Percentiles rank a stretch among this genome's conserved stretches.
These are phyloP conservation scores for Agrotis ipsilon DNA, from an alignment of 2,888 invertebrate species.

Conservation along the genomic window DNA sequence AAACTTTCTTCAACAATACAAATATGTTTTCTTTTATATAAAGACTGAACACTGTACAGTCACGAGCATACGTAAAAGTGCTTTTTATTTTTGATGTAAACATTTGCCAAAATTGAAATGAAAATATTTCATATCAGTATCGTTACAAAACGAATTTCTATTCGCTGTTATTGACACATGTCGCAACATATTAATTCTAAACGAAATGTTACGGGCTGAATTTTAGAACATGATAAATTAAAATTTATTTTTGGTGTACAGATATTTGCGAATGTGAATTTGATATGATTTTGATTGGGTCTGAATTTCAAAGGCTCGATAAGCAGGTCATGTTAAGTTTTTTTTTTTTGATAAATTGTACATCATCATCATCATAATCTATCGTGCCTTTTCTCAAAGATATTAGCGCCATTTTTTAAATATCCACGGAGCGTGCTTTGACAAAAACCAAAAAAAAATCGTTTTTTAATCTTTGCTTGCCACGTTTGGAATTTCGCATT, in stretches of 20 bases:
- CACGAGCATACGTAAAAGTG: not conserved
- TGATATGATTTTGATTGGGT: not conserved
- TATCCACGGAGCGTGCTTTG: no score
- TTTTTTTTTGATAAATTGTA: not conserved
- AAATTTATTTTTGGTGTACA: not conserved
- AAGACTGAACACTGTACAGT: not conserved
- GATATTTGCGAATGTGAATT: not conserved
- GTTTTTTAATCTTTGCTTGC: no score
- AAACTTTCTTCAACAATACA: not conserved
- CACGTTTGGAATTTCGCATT: no score
- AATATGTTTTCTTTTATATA: not conserved
- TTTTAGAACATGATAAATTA: not conserved
- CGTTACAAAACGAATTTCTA: not conserved
- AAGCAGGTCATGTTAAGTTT: not conserved
- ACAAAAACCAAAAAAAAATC: no score
- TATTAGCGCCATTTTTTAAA: no score
- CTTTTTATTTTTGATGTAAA: not conserved
- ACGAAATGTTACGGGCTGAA: not conserved
- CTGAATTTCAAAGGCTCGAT: not conserved
- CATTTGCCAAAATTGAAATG: not conserved
- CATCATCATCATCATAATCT: no score
- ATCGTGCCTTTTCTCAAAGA: no score
- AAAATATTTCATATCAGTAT: not conserved
- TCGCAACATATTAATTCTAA: not conserved
- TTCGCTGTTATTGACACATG: constrained; percentile 13